Conservation (phyloP, 2,797 vertebrate genomes). For the Sebastolobus altivelis region DNA sequence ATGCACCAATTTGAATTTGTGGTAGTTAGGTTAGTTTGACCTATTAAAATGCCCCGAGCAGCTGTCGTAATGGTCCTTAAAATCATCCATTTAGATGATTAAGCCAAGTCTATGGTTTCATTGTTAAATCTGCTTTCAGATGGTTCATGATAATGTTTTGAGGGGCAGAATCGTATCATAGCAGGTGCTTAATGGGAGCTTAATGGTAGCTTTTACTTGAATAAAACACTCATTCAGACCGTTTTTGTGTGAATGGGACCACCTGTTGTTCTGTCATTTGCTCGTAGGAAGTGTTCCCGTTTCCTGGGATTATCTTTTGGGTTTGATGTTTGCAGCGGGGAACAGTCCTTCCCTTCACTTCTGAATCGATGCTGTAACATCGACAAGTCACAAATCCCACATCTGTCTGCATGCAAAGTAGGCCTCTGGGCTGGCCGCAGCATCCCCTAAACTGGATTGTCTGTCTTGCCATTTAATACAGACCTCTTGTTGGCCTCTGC, state of each 20-base stretch:
- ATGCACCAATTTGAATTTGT: background rate
- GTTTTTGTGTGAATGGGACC: conserved; percentile 56
- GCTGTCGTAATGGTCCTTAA: conserved; percentile 32
- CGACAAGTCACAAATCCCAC: conserved; percentile 52
- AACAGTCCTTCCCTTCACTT: conserved; percentile 41
- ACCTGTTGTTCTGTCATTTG: conserved; percentile 61
- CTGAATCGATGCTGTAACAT: conserved; percentile 52
- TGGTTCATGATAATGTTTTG: conserved; percentile 32
- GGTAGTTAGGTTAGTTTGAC: conserved; percentile 39
- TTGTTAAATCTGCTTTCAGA: conserved; percentile 48
- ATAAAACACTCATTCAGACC: conserved; percentile 46
- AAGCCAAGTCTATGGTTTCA: conserved; percentile 26
- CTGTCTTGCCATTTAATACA: conserved; percentile 45
- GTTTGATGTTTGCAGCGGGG: conserved; percentile 43
- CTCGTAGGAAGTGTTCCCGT: conserved; percentile 37
- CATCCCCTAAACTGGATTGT: conserved; percentile 45
- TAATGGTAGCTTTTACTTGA: conserved; percentile 66
- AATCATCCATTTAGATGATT: conserved; percentile 56
- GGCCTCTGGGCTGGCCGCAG: background rate
- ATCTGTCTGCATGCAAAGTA: conserved; percentile 51
- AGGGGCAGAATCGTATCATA: conserved; percentile 29
- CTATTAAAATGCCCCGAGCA: conserved; percentile 26
- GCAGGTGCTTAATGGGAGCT: conserved; percentile 56
- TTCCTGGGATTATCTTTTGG: conserved; percentile 67
- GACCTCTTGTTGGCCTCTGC: conserved; percentile 15